Evolutionary conservation across 2,888 invertebrate species (phyloP).

Genomic region (Suillia variegata): DNA sequence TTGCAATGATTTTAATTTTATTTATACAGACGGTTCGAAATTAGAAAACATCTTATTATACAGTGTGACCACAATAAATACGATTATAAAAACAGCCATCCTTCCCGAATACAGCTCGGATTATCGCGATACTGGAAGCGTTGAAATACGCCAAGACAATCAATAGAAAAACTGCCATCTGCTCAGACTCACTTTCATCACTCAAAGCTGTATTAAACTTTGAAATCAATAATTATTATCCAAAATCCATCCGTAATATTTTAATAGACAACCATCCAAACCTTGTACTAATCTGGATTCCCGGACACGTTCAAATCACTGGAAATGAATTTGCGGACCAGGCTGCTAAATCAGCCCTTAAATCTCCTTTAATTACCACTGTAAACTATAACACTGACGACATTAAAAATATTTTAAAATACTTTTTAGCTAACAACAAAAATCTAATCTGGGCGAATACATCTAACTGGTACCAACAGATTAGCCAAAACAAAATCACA

Average conservation of each 20-base stretch:
- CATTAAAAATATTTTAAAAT: neutral
- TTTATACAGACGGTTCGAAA: conserved; percentile 14
- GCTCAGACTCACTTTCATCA: conserved; percentile 14
- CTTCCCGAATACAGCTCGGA: conserved; percentile 10
- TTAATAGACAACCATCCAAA: neutral
- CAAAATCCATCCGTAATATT: neutral
- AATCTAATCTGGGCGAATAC: neutral
- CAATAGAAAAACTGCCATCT: conserved; percentile 6
- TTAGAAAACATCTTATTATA: neutral
- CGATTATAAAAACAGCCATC: conserved; percentile 1
- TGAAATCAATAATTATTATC: conserved; percentile 14
- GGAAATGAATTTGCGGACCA: conserved; percentile 1
- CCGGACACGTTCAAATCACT: neutral
- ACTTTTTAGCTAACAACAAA: neutral
- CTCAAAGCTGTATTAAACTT: conserved; percentile 12
- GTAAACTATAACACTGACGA: neutral
- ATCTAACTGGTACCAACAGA: neutral
- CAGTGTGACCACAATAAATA: neutral
- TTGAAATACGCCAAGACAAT: neutral
- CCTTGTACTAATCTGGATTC: neutral
- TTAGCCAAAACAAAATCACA: neutral
- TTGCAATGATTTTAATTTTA: neutral
- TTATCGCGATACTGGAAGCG: conserved; percentile 4
- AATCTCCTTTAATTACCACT: neutral
- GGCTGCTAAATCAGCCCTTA: neutral